These are phyloP conservation scores for Aphrophora alni DNA, from an alignment of 2,888 invertebrate genomes.

Conservation along the genomic window DNA sequence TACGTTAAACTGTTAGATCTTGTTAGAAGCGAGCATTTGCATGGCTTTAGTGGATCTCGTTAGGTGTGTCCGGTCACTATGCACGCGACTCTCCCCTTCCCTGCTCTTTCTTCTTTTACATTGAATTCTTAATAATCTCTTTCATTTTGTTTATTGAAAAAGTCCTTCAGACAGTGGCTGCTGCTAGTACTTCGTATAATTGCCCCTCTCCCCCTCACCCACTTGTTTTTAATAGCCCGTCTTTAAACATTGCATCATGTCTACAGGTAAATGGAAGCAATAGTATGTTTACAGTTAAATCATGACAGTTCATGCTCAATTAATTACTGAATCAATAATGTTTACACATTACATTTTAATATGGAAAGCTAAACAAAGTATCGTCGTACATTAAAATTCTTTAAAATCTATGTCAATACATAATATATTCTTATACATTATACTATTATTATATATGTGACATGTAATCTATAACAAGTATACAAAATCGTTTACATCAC, in stretches of 20 bases:
- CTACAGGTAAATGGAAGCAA: background rate
- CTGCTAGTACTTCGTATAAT: background rate
- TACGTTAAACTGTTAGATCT: background rate
- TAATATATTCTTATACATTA: too few species aligned
- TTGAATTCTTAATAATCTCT: background rate
- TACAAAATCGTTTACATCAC: too few species aligned
- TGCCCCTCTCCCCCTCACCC: background rate
- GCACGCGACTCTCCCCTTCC: background rate
- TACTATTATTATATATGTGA: too few species aligned
- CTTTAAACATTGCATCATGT: background rate
- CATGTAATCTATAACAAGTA: too few species aligned
- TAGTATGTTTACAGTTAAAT: background rate
- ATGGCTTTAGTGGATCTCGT: constrained; percentile 7
- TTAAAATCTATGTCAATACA: too few species aligned
- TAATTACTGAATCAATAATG: too few species aligned
- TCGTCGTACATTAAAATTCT: too few species aligned
- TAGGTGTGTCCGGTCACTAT: constrained; percentile 1
- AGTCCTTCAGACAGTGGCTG: background rate
- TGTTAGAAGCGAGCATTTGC: background rate
- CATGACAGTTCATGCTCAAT: too few species aligned
- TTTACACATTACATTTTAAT: too few species aligned
- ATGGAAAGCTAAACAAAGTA: too few species aligned
- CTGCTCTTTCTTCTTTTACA: background rate
- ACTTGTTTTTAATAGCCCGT: background rate
- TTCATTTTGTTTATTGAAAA: constrained; percentile 6